Base-by-base conservation (phyloP, 2,797 vertebrate genomes). In the Trachops cirrhosus region DNA sequence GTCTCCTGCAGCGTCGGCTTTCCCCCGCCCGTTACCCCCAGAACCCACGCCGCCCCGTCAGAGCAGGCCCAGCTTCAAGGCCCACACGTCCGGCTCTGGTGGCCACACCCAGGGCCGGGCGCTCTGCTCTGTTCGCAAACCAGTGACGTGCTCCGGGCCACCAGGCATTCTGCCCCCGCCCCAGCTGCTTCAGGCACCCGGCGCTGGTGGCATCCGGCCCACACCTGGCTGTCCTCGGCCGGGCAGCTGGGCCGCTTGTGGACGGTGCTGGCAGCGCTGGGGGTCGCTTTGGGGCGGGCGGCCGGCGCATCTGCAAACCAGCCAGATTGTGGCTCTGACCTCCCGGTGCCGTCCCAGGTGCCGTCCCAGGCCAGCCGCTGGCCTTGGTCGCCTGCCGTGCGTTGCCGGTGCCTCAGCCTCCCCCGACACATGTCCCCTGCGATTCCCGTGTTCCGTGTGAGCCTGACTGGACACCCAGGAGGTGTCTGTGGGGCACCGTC, bases 341-440 rank as follows among this genome's bases (percentile, higher is more conserved):
- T 3, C 39, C n/a, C 9, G 6, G 41, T 41, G 41, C 41, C 5
- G 18, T 50, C n/a, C n/a, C n/a, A n/a, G 10, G 26, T 41, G 78
- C 12, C 3, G 3, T 0, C 26, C 10, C 6, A 19, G 22, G 3
- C 3, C 52, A 6, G 7, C 2, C 0, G 54, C 57, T 8, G 44
- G 9, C 44, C 44, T 44, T 44, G 6, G 46, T 48, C 14, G 14
- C 14, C 46, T 48, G 46, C 46, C 5, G 18, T 50, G 48, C 3
- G 48, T 50, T 50, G 16, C 48, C 50, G 18, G 50, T 52, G 18
- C 21, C 6, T 18, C 16, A 16, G 50, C 18, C 50, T 19, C 46
- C 62, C 34, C 62, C 9, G 1, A 5, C 5, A 21, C 0, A 0
- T 4, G 3, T 29, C 32, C 75, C 59, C 62, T 26, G 4, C 4